A percentile compares a stretch with the other conserved stretches of the same genome.
phyloP scores from a whole-genome alignment of 2,113 vertebrate species.

The Pygoscelis antarcticus region DNA sequence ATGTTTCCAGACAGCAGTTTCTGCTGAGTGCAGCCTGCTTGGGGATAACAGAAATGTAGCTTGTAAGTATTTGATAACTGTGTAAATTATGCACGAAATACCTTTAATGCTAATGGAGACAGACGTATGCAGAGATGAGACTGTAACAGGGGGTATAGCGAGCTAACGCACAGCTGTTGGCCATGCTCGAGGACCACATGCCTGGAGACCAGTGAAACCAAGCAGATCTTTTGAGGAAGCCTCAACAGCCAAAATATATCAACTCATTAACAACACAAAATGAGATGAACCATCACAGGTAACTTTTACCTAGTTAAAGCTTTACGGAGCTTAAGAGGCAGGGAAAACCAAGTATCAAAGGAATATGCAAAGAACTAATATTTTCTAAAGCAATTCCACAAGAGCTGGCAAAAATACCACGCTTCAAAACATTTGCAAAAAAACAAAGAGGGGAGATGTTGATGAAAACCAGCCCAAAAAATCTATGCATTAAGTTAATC shows the following conservation, averaged over 20 bases:
- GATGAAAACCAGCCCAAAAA: neutral
- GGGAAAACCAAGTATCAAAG: neutral
- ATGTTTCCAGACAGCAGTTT: conserved; percentile 38
- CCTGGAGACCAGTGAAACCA: neutral
- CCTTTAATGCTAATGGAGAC: neutral
- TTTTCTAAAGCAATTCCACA: neutral
- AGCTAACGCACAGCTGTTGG: neutral
- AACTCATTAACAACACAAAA: neutral
- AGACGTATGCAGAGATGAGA: neutral
- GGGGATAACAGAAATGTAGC: conserved; percentile 12
- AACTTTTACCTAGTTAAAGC: neutral
- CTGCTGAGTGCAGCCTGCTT: conserved; percentile 21
- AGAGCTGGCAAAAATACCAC: neutral
- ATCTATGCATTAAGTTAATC: neutral
- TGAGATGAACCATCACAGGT: neutral
- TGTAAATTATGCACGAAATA: conserved; percentile 45
- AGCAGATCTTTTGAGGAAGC: neutral
- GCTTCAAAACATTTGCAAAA: neutral
- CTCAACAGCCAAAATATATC: neutral
- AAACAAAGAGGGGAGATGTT: neutral
- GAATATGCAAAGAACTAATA: neutral
- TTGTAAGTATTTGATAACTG: conserved; percentile 34
- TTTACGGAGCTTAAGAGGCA: neutral
- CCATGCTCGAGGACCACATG: neutral
- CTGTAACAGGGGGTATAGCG: neutral